Evolutionary conservation across 2,797 vertebrate genomes (phyloP), one percentile per base, ranked within the genome.

Genomic region (Pelodytes ibericus): DNA sequence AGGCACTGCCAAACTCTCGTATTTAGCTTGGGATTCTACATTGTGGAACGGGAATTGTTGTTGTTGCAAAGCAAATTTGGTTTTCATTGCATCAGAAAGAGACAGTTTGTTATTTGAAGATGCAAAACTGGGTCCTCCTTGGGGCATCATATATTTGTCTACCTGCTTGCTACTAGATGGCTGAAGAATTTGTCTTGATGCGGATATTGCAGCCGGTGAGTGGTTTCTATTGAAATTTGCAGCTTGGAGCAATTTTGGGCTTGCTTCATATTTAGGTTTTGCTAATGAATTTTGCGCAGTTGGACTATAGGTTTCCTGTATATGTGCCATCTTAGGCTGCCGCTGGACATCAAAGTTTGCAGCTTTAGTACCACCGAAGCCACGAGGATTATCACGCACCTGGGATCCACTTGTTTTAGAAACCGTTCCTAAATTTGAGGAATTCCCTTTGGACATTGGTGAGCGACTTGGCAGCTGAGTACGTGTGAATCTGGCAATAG

Each of bases 61-160:
- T 3, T 82, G 80, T 0, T 71, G 82, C 13, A 86, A 80, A 65
- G 2, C 81, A 77, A 83, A 87, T 82, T 88, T 92, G 86, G 86
- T 86, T 86, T 90, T 92, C 65, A 80, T 77, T 67, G 92, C 84
- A 71, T 96, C 94, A 0, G 89, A 85, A 3, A 84, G 82, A 39
- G 88, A 87, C 51, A 94, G 93, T 87, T 94, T 95, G 87, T 83
- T 93, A 87, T 83, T 93, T 61, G 90, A 84, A 80, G 95, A 80
- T 79, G 88, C 88, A 74, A 94, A 95, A 41, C 91, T 88, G 11
- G 92, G 62, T 67, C 89, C 91, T 58, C 90, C 91, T 0, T 92
- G 93, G n/a, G 95, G 86, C 64, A 90, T 80, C 41, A 77, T 68
- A 2, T 87, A 89, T 36, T 92, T 94, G 44, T 96, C 95, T 9